Percentiles rank a stretch among this genome's conserved stretches.
phyloP scores from a whole-genome alignment of 2,888 invertebrate genomes.

The Physocephala rufipes region DNA sequence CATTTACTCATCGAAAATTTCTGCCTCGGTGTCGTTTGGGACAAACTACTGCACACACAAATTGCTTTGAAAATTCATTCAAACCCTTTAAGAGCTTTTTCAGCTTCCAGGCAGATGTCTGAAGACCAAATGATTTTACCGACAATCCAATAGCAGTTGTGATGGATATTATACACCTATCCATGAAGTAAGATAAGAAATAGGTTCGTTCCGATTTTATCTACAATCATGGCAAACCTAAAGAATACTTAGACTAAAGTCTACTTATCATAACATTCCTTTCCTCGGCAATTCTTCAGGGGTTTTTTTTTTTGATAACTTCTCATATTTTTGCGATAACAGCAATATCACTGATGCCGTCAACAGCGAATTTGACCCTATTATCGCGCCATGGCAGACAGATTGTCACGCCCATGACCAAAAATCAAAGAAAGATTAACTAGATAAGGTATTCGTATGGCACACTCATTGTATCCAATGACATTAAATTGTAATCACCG shows the following conservation, averaged over 20 bases:
- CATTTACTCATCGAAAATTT: too few relatives aligned
- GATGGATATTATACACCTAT: background rate
- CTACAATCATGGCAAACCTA: slow-evolving; percentile 6
- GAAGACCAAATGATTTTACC: too few relatives aligned
- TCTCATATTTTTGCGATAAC: background rate
- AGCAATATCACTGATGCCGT: background rate
- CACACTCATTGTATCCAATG: too few relatives aligned
- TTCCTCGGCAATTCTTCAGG: background rate
- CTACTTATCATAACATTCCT: background rate
- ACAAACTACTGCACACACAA: too few relatives aligned
- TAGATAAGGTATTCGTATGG: too few relatives aligned
- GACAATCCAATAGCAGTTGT: background rate
- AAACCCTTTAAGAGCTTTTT: too few relatives aligned
- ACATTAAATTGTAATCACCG: too few relatives aligned
- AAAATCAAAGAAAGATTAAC: too few relatives aligned
- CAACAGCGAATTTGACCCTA: background rate
- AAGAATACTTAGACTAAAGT: background rate
- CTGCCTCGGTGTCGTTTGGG: too few relatives aligned
- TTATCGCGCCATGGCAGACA: background rate
- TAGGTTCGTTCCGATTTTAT: slow-evolving; percentile 12
- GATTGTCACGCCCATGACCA: background rate
- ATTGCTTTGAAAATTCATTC: too few relatives aligned
- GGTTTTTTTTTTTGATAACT: background rate
- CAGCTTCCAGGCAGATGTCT: too few relatives aligned
- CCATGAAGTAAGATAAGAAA: background rate